Evolutionary conservation across 1,140 invertebrate species (phyloP).

Genomic region (Drosophila arizonae): DNA sequence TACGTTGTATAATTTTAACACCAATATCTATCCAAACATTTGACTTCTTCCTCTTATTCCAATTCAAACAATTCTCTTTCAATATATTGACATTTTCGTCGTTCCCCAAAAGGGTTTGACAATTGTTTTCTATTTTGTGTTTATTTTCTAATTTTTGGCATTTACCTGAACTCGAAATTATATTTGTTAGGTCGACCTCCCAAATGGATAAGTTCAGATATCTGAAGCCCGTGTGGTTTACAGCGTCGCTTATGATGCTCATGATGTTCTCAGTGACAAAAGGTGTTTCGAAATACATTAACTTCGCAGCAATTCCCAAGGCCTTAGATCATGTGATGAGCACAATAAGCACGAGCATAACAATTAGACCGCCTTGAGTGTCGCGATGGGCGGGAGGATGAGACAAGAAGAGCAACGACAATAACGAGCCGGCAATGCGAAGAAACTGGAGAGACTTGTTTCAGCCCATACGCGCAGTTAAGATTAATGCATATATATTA

Average conservation of each 20-base stretch:
- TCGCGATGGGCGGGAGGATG: not conserved
- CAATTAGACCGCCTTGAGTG: not conserved
- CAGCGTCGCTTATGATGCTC: constrained; percentile 19
- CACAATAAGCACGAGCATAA: not conserved
- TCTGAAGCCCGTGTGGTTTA: constrained; percentile 40
- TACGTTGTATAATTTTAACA: no score
- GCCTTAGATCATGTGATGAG: not conserved
- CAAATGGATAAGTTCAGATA: constrained; percentile 44
- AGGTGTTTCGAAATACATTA: constrained; percentile 6
- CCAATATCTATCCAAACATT: no score
- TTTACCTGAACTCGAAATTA: not conserved
- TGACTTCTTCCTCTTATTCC: no score
- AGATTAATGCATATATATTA: constrained; percentile 60
- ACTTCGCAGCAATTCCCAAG: not conserved
- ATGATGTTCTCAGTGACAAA: constrained; percentile 33
- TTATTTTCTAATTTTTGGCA: not conserved
- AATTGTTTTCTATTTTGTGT: not conserved
- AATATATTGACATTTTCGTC: not conserved
- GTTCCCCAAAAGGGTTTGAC: not conserved
- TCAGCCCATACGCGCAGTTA: not conserved
- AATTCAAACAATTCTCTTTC: no score
- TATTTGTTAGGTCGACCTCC: not conserved
- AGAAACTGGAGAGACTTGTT: not conserved
- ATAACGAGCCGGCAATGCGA: not conserved
- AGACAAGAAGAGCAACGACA: not conserved